Base-by-base conservation (phyloP, 2,797 vertebrate species). In the Catharus ustulatus region DNA sequence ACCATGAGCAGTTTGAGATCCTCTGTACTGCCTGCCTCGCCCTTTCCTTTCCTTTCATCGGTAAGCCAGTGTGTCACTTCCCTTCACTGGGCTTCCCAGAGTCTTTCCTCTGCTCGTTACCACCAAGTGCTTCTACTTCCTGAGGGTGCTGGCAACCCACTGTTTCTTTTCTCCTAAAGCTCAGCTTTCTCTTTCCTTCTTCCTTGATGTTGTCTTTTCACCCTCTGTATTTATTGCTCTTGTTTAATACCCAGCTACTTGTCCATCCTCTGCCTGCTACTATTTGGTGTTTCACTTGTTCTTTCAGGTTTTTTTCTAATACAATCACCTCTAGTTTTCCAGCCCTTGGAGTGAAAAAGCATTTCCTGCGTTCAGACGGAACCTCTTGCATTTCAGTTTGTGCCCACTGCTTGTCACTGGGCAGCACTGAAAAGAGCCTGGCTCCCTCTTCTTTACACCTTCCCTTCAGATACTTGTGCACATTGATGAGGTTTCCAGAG, bases 1-100 rank as follows among this genome's bases (percentile, higher is more conserved):
- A 57, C 68, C 7, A n/a, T 54, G 75, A 92, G 58, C 55, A 71
- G 49, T 78, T 84, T 42, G 69, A 93, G 76, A 77, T 91, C 49
- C 75, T 93, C 87, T 69, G 61, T 84, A 74, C 71, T 90, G 84
- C 73, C 69, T 62, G 93, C 95, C 92, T 95, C 29, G 1, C 95
- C 96, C 75, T 93, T 97, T 95, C 95, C 93, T 92, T 93, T 93
- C 68, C 88, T 96, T 96, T 96, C 78, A 94, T 94, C 64, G 0
- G 4, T 0, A 3, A 92, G 75, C 81, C 54, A 80, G 68, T 84
- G 84, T 82, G 49, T 93, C 68, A 64, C 81, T 89, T 96, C 90
- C 91, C 57, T 87, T 89, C 0, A 0, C 9, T 89, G 68, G 46
- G 16, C n/a, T 82, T 95, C 67, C 46, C 38, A 5, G 5, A 40